These are phyloP conservation scores for Zeugodacus cucurbitae DNA, from an alignment of 1,140 invertebrate genomes.

Conservation along the genomic window DNA sequence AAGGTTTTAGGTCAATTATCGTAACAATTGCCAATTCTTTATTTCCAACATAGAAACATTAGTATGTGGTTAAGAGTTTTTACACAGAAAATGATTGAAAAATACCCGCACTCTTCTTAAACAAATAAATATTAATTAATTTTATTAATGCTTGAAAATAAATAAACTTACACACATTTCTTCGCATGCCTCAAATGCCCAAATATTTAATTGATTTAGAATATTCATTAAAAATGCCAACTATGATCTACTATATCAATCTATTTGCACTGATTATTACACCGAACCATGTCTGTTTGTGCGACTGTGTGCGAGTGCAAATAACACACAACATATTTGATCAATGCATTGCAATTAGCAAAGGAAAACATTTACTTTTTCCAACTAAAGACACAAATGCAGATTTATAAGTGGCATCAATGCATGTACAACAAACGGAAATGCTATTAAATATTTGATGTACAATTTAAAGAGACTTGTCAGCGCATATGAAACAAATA, in stretches of 20 bases:
- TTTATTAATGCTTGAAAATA: not conserved
- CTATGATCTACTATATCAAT: not conserved
- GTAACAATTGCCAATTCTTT: not conserved
- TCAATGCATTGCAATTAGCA: not conserved
- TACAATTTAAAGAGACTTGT: not conserved
- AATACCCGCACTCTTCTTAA: not conserved
- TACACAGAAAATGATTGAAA: not conserved
- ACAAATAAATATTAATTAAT: not conserved
- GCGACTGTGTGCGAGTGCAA: not conserved
- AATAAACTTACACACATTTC: no score
- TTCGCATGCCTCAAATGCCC: not conserved
- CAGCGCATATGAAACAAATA: not conserved
- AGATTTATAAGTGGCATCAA: not conserved
- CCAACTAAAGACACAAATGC: not conserved
- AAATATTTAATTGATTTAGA: not conserved
- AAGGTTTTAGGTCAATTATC: no score
- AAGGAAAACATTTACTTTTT: slow-evolving; percentile 2
- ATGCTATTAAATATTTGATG: not conserved
- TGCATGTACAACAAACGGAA: not conserved
- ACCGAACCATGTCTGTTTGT: not conserved
- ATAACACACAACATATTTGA: not conserved
- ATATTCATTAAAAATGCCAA: not conserved
- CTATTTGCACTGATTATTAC: not conserved
- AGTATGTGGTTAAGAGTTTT: not conserved
- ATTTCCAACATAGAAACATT: not conserved